phyloP scores from a whole-genome alignment of 37 sponge, comb jelly and placozoan genomes.

The Theonella swinhoei region DNA sequence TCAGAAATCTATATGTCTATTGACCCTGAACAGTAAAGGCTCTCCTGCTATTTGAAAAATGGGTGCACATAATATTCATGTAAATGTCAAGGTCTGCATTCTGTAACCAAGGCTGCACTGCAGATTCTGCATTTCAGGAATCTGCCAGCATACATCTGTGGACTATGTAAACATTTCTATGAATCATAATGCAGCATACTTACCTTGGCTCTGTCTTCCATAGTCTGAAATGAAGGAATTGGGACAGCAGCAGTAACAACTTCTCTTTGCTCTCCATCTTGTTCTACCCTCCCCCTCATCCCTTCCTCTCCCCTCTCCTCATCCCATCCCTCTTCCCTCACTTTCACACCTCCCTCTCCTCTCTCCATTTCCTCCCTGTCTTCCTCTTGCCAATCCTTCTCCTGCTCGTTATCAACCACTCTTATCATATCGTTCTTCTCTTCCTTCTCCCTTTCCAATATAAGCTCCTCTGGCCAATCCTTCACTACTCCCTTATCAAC shows the following conservation, averaged over 20 bases:
- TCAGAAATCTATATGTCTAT: too few species aligned
- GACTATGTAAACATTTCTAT: too few species aligned
- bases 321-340: neutral
- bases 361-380: slow-evolving; percentile 14
- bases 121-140: too few species aligned
- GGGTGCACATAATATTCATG: too few species aligned
- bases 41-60: too few species aligned
- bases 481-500: neutral
- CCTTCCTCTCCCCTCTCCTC: neutral
- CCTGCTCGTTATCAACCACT: neutral
- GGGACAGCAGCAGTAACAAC: neutral
- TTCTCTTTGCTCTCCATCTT: neutral
- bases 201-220: neutral
- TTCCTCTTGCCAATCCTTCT: neutral
- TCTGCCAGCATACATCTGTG: too few species aligned
- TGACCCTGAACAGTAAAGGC: too few species aligned
- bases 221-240: neutral
- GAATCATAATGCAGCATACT: too few species aligned
- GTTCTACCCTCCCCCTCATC: neutral
- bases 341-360: neutral
- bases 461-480: neutral
- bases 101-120: too few species aligned
- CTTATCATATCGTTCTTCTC: neutral
- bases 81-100: too few species aligned
- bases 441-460: neutral